phyloP scores from a whole-genome alignment of 2,888 invertebrate genomes.

The Drosophila emarginata region DNA sequence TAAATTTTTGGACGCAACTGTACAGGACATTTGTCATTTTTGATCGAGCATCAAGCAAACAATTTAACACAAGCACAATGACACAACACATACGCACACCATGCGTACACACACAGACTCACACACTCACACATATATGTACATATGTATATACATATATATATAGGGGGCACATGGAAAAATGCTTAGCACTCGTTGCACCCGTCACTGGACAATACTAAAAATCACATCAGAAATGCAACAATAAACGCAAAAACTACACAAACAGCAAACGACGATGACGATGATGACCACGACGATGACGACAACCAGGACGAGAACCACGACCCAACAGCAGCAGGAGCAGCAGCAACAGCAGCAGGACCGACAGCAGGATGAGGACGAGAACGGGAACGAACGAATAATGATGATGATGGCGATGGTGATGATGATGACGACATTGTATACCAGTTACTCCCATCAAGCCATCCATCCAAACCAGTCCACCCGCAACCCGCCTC shows the following conservation, averaged over 20 bases:
- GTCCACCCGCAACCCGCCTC: slow-evolving; percentile 26
- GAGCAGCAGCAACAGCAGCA: slow-evolving; percentile 7
- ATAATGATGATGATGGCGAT: slow-evolving; percentile 37
- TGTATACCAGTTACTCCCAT: slow-evolving; percentile 54
- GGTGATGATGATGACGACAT: slow-evolving; percentile 34
- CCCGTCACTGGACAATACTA: slow-evolving; percentile 77
- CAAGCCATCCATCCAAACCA: slow-evolving; percentile 5
- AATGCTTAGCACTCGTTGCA: slow-evolving; percentile 70
- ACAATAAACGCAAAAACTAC: slow-evolving; percentile 78
- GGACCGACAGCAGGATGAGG: not conserved
- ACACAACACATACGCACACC: slow-evolving; percentile 18
- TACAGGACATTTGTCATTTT: slow-evolving; percentile 76
- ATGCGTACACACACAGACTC: slow-evolving; percentile 1
- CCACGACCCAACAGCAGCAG: slow-evolving; percentile 8
- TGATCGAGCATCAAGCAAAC: slow-evolving; percentile 79
- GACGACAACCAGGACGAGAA: slow-evolving; percentile 1
- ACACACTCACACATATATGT: slow-evolving; percentile 4
- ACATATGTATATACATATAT: not conserved
- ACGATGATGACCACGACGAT: slow-evolving; percentile 26
- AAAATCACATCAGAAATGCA: slow-evolving; percentile 79
- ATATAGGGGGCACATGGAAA: slow-evolving; percentile 60
- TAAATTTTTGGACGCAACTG: slow-evolving; percentile 46
- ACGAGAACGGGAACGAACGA: slow-evolving; percentile 6
- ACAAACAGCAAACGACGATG: slow-evolving; percentile 47
- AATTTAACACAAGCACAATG: slow-evolving; percentile 66